A percentile compares a stretch with the other conserved stretches of the same genome.
phyloP scores from a whole-genome alignment of 2,797 vertebrate genomes.

The Alosa sapidissima region DNA sequence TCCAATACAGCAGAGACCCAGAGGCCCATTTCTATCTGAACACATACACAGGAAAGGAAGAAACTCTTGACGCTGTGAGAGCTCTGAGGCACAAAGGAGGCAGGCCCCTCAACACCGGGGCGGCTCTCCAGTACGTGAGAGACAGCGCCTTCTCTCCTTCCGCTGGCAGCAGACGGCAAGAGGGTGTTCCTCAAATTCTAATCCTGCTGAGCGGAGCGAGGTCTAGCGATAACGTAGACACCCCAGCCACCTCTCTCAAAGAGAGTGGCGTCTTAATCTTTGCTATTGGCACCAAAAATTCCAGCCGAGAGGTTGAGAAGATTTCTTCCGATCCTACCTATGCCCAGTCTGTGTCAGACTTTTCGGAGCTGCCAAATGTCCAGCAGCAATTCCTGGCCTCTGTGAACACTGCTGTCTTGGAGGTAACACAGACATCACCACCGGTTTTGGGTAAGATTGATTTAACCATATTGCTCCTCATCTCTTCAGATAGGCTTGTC shows the following conservation, averaged over 20 bases:
- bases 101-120: constrained; percentile 50
- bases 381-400: constrained; percentile 28
- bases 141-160: constrained; percentile 61
- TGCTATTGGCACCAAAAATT: constrained; percentile 50
- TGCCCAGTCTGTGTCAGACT: constrained; percentile 27
- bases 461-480: background rate
- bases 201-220: constrained; percentile 40
- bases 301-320: constrained; percentile 28
- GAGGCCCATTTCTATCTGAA: constrained; percentile 46
- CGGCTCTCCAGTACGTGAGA: constrained; percentile 57
- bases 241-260: constrained; percentile 53
- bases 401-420: constrained; percentile 36
- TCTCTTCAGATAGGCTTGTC: background rate
- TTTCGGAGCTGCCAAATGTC: constrained; percentile 19
- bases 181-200: constrained; percentile 56
- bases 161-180: constrained; percentile 57
- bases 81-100: constrained; percentile 34
- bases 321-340: constrained; percentile 17
- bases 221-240: constrained; percentile 29
- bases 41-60: constrained; percentile 31
- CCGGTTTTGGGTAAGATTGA: constrained; percentile 4
- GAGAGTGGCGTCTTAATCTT: constrained; percentile 53
- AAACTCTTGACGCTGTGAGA: constrained; percentile 26
- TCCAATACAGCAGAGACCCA: constrained; percentile 56
- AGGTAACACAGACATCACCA: constrained; percentile 11